Evolutionary conservation across 2,113 vertebrate genomes (phyloP).

Genomic region (Sylvilagus bachmani): DNA sequence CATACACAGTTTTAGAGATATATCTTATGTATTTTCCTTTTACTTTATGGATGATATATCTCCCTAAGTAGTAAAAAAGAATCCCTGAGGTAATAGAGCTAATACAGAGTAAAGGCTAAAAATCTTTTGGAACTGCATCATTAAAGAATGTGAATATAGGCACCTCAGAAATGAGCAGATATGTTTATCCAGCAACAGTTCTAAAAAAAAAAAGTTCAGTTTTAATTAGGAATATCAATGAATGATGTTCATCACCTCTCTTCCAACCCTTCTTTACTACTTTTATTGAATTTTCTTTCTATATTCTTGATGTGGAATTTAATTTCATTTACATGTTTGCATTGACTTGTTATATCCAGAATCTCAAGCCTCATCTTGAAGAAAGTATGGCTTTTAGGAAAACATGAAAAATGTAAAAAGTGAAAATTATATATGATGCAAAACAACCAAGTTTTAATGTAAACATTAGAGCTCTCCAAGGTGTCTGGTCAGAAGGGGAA

Average conservation of each 20-base stretch:
- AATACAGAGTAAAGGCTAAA: not conserved
- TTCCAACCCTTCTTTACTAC: not conserved
- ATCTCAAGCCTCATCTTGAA: not conserved
- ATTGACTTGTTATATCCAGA: not conserved
- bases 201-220: not conserved
- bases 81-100: not conserved
- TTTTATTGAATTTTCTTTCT: not conserved
- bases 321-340: not conserved
- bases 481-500: not conserved
- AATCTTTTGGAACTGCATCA: not conserved
- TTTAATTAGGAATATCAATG: not conserved
- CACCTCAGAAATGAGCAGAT: not conserved
- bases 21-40: not conserved
- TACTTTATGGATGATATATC: not conserved
- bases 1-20: not conserved
- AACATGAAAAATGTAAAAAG: not conserved
- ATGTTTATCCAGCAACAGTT: not conserved
- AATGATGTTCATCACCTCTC: not conserved
- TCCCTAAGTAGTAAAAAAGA: not conserved
- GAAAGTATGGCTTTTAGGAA: not conserved
- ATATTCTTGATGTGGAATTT: constrained; percentile 2
- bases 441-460: not conserved
- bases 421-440: not conserved
- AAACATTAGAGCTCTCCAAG: not conserved
- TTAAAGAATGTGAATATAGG: not conserved